These are phyloP conservation scores for Sebastes schlegelii DNA, from an alignment of 2,113 vertebrate genomes.

Conservation along the genomic window DNA sequence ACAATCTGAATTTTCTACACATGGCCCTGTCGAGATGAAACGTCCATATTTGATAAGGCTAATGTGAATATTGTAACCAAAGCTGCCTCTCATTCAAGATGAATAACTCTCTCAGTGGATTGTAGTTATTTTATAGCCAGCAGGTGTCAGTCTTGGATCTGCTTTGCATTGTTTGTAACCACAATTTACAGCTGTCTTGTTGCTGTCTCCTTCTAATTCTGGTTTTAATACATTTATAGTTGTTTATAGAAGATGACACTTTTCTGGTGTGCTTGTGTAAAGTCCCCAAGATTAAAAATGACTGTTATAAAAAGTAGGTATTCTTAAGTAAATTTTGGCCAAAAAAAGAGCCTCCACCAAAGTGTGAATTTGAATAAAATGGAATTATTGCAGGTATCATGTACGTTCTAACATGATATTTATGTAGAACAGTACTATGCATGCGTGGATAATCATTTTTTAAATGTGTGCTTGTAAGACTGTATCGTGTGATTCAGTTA, in stretches of 20 bases:
- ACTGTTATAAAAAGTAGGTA: background rate
- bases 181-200: background rate
- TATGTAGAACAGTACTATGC: background rate
- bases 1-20: slow-evolving; percentile 5
- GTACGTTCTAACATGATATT: background rate
- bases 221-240: background rate
- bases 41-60: slow-evolving; percentile 1
- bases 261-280: background rate
- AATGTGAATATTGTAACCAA: slow-evolving; percentile 14
- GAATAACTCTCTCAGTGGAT: background rate
- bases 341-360: background rate
- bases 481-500: background rate
- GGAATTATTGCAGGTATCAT: background rate
- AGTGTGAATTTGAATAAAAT: background rate
- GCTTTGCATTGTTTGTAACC: background rate
- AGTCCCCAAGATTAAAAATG: background rate
- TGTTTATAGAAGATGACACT: background rate
- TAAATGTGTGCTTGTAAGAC: background rate
- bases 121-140: slow-evolving; percentile 4
- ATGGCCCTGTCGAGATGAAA: background rate
- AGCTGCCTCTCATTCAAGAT: background rate
- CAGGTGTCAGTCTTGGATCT: slow-evolving; percentile 10
- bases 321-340: background rate
- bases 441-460: slow-evolving; percentile 20
- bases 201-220: background rate